Base-by-base conservation (phyloP, 1,140 invertebrate genomes). In the Bacillus rossius region DNA sequence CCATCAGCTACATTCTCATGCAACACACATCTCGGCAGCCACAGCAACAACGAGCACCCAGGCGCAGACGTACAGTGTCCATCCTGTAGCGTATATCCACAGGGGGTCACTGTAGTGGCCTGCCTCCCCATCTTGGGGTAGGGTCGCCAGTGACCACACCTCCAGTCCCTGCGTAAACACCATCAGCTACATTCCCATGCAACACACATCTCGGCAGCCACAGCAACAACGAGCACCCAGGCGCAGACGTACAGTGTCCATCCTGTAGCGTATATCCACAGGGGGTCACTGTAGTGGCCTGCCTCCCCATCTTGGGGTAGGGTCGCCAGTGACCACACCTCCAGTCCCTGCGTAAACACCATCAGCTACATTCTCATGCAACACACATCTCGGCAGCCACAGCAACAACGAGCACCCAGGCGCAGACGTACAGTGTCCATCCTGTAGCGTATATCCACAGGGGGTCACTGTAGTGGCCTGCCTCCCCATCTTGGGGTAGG, bases 31-130 rank as follows among this genome's bases (percentile, higher is more conserved):
- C n/a, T n/a, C n/a, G 16, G 77, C 52, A 13, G 73, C 78, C 37
- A 73, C 69, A 2, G 71, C 57, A 4, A 77, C 25, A 7, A 80
- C 69, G 42, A 76, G 66, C 13, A 74, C 40, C 59, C 76, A 68
- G 4, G 73, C 64, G 29, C 69, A 61, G 2, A 71, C 29, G 45
- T 77, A 75, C 13, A 78, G 61, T 23, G 66, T 57, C 75, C 76
- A 76, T 56, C 77, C 74, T 55, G 69, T 64, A 17, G 66, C 66
- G 60, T 72, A 72, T 14, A 77, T 49, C 75, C 75, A 77, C 14
- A 65, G 48, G 7, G 73, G 69, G 54, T 77, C 75, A 55, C 29
- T 23, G 2, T 61, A 58, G 10, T 56, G 60, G 8, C 62, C 60
- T 23, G 50, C 51, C 22, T 57, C 40, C 1, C 66, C 67, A 19